Evolutionary conservation across 2,888 invertebrate genomes (phyloP).

Genomic region (Archips xylosteana): DNA sequence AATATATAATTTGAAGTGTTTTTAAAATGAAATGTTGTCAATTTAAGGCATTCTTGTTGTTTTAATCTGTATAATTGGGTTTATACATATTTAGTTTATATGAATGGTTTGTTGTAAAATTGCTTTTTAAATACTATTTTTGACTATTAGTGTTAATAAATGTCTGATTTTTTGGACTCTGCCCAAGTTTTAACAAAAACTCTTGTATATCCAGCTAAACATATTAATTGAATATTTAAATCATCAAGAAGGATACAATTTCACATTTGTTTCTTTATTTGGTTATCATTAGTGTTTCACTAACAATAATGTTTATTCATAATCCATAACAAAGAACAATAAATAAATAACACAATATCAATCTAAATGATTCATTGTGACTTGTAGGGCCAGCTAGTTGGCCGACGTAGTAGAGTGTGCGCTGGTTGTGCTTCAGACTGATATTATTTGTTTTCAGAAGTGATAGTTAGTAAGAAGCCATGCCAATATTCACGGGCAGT

Average conservation of each 20-base stretch:
- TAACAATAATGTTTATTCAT: slow-evolving; percentile 27
- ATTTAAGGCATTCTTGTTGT: too few relatives aligned
- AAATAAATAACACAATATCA: slow-evolving; percentile 34
- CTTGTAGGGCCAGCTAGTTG: slow-evolving; percentile 13
- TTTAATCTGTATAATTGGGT: too few relatives aligned
- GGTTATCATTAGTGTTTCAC: slow-evolving; percentile 31
- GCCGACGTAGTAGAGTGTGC: background rate
- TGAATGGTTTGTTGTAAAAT: too few relatives aligned
- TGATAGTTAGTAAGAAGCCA: slow-evolving; percentile 56
- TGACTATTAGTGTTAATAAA: too few relatives aligned
- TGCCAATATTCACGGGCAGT: slow-evolving; percentile 78
- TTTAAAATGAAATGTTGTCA: too few relatives aligned
- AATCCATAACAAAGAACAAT: slow-evolving; percentile 36
- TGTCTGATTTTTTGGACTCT: too few relatives aligned
- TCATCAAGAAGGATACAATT: background rate
- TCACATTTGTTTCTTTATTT: slow-evolving; percentile 30
- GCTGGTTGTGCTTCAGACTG: slow-evolving; percentile 4
- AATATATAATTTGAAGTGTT: too few relatives aligned
- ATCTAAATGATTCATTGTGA: slow-evolving; percentile 21
- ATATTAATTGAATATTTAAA: background rate
- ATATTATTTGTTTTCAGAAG: slow-evolving; percentile 56
- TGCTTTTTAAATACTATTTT: too few relatives aligned
- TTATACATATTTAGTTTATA: too few relatives aligned
- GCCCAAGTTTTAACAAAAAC: too few relatives aligned
- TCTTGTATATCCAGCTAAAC: background rate